These are phyloP conservation scores for Campylomormyrus tamandua DNA, from an alignment of 2,113 vertebrate species.

Conservation along the genomic window DNA sequence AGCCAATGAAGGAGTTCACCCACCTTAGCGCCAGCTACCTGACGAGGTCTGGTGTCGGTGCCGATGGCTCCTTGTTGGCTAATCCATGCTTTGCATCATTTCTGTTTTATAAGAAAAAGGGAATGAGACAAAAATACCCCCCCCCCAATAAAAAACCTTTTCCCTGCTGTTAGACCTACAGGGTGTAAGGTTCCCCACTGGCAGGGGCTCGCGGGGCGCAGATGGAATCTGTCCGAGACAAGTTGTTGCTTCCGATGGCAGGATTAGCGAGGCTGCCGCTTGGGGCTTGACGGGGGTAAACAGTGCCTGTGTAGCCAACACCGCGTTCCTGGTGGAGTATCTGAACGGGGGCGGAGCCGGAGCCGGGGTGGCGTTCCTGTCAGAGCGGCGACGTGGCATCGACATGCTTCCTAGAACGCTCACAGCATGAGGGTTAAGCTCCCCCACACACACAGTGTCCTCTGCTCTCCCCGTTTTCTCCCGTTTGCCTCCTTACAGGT, in stretches of 20 bases:
- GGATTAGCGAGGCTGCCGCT: constrained; percentile 11
- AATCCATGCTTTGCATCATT: constrained; percentile 68
- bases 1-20: background rate
- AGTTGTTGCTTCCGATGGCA: constrained; percentile 26
- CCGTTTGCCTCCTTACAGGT: background rate
- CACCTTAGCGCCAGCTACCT: background rate
- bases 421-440: background rate
- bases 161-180: background rate
- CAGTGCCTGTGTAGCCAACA: constrained; percentile 25
- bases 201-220: background rate
- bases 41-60: background rate
- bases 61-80: constrained; percentile 49
- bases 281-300: constrained; percentile 21
- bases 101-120: constrained; percentile 59
- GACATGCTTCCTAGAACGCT: constrained; percentile 13
- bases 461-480: background rate
- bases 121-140: constrained; percentile 25
- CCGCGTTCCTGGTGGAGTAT: constrained; percentile 8
- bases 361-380: constrained; percentile 7
- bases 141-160: constrained; percentile 7
- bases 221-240: constrained; percentile 1
- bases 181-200: background rate
- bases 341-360: background rate
- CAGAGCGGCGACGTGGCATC: background rate
- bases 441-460: background rate